These are phyloP conservation scores for Phengaris arion DNA, from an alignment of 2,888 invertebrate species.

Conservation along the genomic window DNA sequence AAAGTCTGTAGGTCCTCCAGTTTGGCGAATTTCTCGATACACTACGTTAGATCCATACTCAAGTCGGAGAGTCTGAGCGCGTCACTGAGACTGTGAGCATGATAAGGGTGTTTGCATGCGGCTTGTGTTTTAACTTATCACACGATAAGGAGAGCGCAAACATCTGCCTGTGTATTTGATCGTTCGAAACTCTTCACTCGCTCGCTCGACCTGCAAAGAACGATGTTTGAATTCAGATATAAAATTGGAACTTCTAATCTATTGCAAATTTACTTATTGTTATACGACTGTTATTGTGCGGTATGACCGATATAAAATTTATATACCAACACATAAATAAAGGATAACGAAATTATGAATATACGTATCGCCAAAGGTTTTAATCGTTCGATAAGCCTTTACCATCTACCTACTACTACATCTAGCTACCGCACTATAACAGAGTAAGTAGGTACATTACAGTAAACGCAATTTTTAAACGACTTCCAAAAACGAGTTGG, in stretches of 20 bases:
- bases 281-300: no score
- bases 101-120: slow-evolving; percentile 72
- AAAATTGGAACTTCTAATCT: slow-evolving; percentile 40
- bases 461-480: no score
- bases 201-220: slow-evolving; percentile 62
- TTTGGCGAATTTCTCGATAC: slow-evolving; percentile 48
- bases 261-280: no score
- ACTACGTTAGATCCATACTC: background rate
- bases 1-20: slow-evolving; percentile 75
- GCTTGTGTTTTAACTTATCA: slow-evolving; percentile 77
- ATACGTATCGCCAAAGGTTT: background rate
- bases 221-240: slow-evolving; percentile 42
- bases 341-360: no score
- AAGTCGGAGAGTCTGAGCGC: slow-evolving; percentile 39
- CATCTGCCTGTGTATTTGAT: slow-evolving; percentile 74
- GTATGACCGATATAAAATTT: no score
- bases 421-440: background rate
- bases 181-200: slow-evolving; percentile 60
- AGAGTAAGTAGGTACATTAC: background rate
- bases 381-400: background rate
- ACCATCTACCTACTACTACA: background rate
- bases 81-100: slow-evolving; percentile 67
- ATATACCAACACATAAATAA: no score
- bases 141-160: slow-evolving; percentile 74
- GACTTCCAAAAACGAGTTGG: no score